phyloP scores from a whole-genome alignment of 1,140 invertebrate genomes.

The Drosophila azteca region DNA sequence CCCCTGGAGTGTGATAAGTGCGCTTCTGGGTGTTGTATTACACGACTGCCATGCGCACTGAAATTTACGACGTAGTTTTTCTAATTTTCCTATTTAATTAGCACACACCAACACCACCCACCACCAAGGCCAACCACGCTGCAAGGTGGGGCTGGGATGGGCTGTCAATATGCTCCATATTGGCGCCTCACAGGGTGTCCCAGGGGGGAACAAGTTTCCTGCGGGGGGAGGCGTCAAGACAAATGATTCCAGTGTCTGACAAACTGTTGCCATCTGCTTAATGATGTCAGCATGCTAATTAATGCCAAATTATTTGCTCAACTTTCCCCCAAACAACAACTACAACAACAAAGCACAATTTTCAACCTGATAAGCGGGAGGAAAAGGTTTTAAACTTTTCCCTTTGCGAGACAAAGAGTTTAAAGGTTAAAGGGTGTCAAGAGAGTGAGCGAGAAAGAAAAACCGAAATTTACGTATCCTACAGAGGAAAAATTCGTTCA shows the following conservation, averaged over 20 bases:
- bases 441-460: too few species aligned
- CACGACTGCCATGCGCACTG: conserved; percentile 45
- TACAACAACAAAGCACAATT: conserved; percentile 3
- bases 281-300: conserved; percentile 79
- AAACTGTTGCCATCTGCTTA: conserved; percentile 75
- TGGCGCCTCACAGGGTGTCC: too few species aligned
- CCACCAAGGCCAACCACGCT: too few species aligned
- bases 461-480: too few species aligned
- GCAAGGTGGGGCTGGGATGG: too few species aligned
- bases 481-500: too few species aligned
- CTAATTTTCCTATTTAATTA: conserved; percentile 80
- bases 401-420: conserved; percentile 11
- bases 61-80: conserved; percentile 78
- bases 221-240: conserved; percentile 52
- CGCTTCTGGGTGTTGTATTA: conserved; percentile 66
- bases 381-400: neutral
- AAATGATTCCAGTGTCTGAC: conserved; percentile 62
- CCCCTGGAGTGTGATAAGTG: conserved; percentile 72
- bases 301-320: conserved; percentile 78
- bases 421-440: conserved; percentile 30
- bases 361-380: neutral
- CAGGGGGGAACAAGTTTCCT: conserved; percentile 44
- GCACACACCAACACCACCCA: conserved; percentile 24
- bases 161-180: too few species aligned
- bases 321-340: conserved; percentile 29